A percentile compares a stretch with the other conserved stretches of the same genome.
Conservation (phyloP, 2,113 vertebrate genomes). For the Raja brachyura region DNA sequence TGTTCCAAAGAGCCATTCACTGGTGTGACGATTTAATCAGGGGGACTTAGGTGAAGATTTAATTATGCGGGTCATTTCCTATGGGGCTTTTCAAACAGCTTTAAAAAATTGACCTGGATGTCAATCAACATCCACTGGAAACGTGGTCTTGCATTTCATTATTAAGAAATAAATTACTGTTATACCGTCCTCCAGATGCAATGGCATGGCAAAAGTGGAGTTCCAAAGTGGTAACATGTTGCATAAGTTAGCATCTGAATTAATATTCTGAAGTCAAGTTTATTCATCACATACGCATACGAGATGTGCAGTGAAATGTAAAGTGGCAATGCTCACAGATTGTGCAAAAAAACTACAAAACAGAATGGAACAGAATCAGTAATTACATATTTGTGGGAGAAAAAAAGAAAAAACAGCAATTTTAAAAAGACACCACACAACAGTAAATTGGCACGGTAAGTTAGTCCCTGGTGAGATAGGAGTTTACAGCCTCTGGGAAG, state of each 20-base stretch:
- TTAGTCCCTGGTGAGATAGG: too few relatives aligned
- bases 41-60: neutral
- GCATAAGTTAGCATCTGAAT: neutral
- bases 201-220: neutral
- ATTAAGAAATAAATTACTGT: neutral
- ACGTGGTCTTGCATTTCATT: neutral
- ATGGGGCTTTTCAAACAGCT: neutral
- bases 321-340: too few relatives aligned
- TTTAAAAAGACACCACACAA: too few relatives aligned
- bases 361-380: too few relatives aligned
- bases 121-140: neutral
- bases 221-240: neutral
- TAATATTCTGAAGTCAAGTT: neutral
- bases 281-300: too few relatives aligned
- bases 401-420: too few relatives aligned
- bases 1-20: neutral
- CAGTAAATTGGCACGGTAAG: too few relatives aligned
- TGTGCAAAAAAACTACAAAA: too few relatives aligned
- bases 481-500: too few relatives aligned
- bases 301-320: too few relatives aligned
- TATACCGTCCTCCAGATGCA: neutral
- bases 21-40: neutral
- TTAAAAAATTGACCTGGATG: neutral
- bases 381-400: too few relatives aligned
- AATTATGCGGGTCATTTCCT: neutral